Conservation (phyloP, 2,797 vertebrate species). For the Amblyraja radiata region DNA sequence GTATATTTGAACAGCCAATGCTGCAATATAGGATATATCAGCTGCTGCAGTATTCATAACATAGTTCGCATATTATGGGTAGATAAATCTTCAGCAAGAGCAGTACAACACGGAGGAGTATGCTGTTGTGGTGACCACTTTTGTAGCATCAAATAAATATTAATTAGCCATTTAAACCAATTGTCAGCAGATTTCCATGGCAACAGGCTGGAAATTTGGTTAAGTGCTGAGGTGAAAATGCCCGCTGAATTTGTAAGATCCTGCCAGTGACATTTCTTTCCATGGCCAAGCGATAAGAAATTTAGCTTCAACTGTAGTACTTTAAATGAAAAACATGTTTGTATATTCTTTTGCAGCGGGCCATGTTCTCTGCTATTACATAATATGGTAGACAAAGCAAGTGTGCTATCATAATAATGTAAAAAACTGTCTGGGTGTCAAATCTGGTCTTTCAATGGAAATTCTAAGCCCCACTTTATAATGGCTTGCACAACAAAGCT, state of each 20-base stretch:
- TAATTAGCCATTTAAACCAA: constrained; percentile 2
- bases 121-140: background rate
- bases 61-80: background rate
- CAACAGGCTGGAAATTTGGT: constrained; percentile 16
- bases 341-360: background rate
- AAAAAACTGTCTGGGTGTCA: background rate
- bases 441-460: background rate
- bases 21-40: too few species aligned
- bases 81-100: too few species aligned
- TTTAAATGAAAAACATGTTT: background rate
- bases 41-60: background rate
- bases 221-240: background rate
- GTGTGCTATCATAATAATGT: background rate
- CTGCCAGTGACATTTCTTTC: background rate
- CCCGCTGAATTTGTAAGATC: constrained; percentile 11
- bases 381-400: background rate
- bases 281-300: constrained; percentile 5
- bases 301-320: background rate
- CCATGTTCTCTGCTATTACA: background rate
- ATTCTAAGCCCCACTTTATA: background rate
- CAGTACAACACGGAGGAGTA: background rate
- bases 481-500: background rate
- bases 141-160: background rate
- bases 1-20: background rate
- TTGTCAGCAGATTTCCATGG: constrained; percentile 10